Base-by-base conservation (phyloP, 1,140 invertebrate genomes). In the Pseudoatta argentina region DNA sequence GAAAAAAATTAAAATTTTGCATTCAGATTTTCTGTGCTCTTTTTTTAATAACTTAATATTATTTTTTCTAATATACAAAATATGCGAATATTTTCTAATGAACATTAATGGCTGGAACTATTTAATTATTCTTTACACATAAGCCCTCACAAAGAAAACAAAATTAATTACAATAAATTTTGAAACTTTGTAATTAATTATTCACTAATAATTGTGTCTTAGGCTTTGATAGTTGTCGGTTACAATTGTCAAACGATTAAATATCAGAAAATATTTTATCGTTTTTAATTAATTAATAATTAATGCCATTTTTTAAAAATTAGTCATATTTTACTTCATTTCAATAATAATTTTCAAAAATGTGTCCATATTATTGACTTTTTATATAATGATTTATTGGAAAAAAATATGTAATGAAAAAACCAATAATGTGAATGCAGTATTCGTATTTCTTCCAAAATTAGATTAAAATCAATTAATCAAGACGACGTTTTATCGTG, bases 391-490 rank as follows among this genome's bases (percentile, higher is more conserved):
- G 6, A 55, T 57, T 4, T 6, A 24, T 24, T 21, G 27, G 30
- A 59, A 39, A 14, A 14, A 44, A 61, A 44, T n/a, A 14, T 16
- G n/a, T n/a, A 30, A 73, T 39, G 6, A 55, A 21, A 39, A 30
- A 10, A 51, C 6, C 18, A 39, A 18, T 14, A 18, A 18, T 24
- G 12, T 24, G 12, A 48, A 21, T 59, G 14, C 30, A 7, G 30
- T 24, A 24, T 48, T n/a, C 18, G 12, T 51, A 27, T 8, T 14
- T 63, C 24, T 14, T 12, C 1, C 14, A 24, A 61, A 83, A 83
- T 73, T 73, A 73, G 24, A 82, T 83, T 39, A 82, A 66, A 59
- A 82, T 82, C 69, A 21, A 73, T 75, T 83, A 83, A 83, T 83
- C 39, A 83, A 51, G 44, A 21, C 7, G 24, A 39, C 55, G n/a